Conservation (phyloP, 2,797 vertebrate species). For the Dermochelys coriacea region DNA sequence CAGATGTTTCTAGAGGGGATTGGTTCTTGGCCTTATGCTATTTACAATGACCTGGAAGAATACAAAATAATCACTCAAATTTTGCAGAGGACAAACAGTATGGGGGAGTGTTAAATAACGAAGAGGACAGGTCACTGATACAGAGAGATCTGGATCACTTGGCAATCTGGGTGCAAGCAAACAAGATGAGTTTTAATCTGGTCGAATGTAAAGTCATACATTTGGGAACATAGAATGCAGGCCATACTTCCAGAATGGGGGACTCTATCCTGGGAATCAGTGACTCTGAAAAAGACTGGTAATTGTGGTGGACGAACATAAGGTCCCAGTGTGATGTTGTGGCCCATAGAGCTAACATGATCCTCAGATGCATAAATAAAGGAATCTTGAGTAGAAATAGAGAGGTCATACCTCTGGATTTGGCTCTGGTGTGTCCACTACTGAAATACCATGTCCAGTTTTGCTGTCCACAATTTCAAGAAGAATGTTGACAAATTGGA, state of each 20-base stretch:
- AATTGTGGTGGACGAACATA: background rate
- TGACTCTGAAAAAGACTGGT: background rate
- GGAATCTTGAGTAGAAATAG: background rate
- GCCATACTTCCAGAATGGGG: background rate
- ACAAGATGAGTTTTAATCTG: background rate
- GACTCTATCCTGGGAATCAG: background rate
- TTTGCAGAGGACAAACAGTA: background rate
- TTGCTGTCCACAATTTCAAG: rapidly evolving
- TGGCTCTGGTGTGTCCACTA: background rate
- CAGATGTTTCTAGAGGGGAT: background rate
- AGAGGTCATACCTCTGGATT: background rate
- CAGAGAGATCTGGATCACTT: rapidly evolving
- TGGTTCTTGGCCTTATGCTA: background rate
- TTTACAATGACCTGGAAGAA: background rate
- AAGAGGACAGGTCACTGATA: rapidly evolving
- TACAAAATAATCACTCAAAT: background rate
- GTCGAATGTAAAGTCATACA: background rate
- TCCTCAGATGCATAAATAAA: background rate
- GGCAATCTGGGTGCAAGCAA: background rate
- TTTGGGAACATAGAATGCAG: background rate
- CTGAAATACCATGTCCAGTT: rapidly evolving
- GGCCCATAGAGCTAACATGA: rapidly evolving
- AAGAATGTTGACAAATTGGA: rapidly evolving
- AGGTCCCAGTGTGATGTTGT: background rate
- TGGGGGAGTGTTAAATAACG: rapidly evolving